Conservation (phyloP, 2,888 invertebrate genomes). For the Druceiella hillmani region DNA sequence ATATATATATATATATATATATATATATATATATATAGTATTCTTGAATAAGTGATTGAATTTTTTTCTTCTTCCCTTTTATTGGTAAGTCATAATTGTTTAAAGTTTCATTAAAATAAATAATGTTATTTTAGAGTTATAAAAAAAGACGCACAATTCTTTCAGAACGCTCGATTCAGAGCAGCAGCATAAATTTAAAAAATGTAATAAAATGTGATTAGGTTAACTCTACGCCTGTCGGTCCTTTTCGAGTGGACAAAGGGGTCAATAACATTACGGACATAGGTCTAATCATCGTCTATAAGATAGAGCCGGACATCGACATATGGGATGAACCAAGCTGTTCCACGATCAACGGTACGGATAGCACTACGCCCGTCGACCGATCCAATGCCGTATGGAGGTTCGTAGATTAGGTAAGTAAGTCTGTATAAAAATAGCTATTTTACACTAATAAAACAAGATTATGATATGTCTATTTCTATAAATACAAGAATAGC, state of each 20-base stretch:
- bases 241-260: conserved; percentile 51
- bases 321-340: conserved; percentile 36
- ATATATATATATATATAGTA: too few relatives aligned
- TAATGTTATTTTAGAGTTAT: not conserved
- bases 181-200: too few relatives aligned
- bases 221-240: conserved; percentile 49
- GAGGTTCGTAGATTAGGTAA: too few relatives aligned
- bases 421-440: too few relatives aligned
- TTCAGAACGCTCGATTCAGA: too few relatives aligned
- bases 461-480: too few relatives aligned
- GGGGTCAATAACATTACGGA: conserved; percentile 44
- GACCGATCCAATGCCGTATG: conserved; percentile 39
- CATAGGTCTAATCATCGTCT: conserved; percentile 46
- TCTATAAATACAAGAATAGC: too few relatives aligned
- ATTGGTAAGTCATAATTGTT: not conserved
- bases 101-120: conserved; percentile 3
- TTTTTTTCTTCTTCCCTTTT: too few relatives aligned
- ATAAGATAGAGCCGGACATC: conserved; percentile 35
- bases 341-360: conserved; percentile 52
- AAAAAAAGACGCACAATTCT: not conserved
- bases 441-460: too few relatives aligned
- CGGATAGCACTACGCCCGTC: conserved; percentile 50
- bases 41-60: too few relatives aligned
- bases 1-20: too few relatives aligned
- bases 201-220: conserved; percentile 27